Evolutionary conservation across 1,140 invertebrate genomes (phyloP).

Genomic region (Bursaphelenchus mucronatus): DNA sequence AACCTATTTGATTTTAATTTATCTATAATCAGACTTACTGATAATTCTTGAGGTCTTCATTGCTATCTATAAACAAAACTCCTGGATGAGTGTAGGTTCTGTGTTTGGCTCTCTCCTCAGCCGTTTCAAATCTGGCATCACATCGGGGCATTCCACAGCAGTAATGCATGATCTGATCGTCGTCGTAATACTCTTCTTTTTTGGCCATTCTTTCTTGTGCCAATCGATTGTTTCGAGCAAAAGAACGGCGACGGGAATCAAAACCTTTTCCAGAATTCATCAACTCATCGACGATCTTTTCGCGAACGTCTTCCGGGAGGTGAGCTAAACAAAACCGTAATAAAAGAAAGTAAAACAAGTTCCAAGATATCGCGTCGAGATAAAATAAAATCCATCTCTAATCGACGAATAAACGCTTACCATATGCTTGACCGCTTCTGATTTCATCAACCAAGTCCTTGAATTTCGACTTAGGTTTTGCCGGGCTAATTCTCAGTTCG

Average conservation of each 20-base stretch:
- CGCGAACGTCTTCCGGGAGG: constrained; percentile 18
- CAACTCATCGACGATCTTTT: constrained; percentile 21
- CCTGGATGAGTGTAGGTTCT: constrained; percentile 2
- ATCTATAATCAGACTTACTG: constrained; percentile 19
- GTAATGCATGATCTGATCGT: constrained; percentile 12
- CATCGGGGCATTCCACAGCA: constrained; percentile 21
- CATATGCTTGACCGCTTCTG: constrained; percentile 25
- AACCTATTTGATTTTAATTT: not conserved
- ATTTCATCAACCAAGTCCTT: constrained; percentile 28
- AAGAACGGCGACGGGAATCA: constrained; percentile 34
- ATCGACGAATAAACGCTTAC: not conserved
- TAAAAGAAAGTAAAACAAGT: constrained; percentile 17
- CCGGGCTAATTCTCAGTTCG: constrained; percentile 28
- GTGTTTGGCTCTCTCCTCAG: constrained; percentile 8
- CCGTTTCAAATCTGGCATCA: constrained; percentile 9
- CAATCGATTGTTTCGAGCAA: constrained; percentile 31
- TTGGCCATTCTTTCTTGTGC: constrained; percentile 19
- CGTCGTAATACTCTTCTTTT: constrained; percentile 20
- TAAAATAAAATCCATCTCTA: too few relatives aligned
- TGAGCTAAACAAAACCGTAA: constrained; percentile 25
- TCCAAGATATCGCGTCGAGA: too few relatives aligned
- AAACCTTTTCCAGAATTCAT: constrained; percentile 25
- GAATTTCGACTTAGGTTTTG: constrained; percentile 26
- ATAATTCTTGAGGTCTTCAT: constrained; percentile 15
- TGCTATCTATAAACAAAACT: constrained; percentile 20